A percentile compares a stretch with the other conserved stretches of the same genome.
Conservation (phyloP, 2,888 invertebrate species). For the Chrysopilus asiliformis region DNA sequence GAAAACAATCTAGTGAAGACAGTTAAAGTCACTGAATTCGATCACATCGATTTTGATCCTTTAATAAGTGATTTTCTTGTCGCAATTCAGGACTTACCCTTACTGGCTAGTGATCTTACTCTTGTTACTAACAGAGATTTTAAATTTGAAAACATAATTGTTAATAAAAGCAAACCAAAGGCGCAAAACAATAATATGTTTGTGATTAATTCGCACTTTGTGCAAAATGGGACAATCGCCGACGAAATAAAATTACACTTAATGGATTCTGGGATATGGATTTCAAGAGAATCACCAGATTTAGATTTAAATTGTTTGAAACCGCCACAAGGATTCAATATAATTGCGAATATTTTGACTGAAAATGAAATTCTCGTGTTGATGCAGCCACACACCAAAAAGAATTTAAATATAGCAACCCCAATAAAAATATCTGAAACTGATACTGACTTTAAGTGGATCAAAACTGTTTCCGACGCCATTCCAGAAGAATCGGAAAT, state of each 20-base stretch:
- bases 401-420: constrained; percentile 27
- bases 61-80: constrained; percentile 43
- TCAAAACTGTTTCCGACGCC: constrained; percentile 23
- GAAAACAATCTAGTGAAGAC: constrained; percentile 55
- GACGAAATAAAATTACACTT: too few relatives aligned
- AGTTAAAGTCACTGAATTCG: constrained; percentile 46
- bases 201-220: constrained; percentile 22
- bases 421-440: constrained; percentile 22
- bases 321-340: too few relatives aligned
- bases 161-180: constrained; percentile 47
- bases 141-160: too few relatives aligned
- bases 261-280: too few relatives aligned
- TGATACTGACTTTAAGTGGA: constrained; percentile 27
- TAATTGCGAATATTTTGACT: constrained; percentile 21
- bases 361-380: too few relatives aligned
- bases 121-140: too few relatives aligned
- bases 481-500: constrained; percentile 29
- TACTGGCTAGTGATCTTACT: constrained; percentile 56
- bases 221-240: too few relatives aligned
- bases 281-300: too few relatives aligned
- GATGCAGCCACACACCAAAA: too few relatives aligned
- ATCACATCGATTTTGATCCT: constrained; percentile 38
- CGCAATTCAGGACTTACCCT: constrained; percentile 50
- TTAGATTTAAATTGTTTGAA: constrained; percentile 37
- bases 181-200: constrained; percentile 27